Percentiles rank a stretch among this genome's conserved stretches.
These are phyloP conservation scores for Oophaga sylvatica DNA, from an alignment of 2,797 vertebrate species.

Conservation along the genomic window DNA sequence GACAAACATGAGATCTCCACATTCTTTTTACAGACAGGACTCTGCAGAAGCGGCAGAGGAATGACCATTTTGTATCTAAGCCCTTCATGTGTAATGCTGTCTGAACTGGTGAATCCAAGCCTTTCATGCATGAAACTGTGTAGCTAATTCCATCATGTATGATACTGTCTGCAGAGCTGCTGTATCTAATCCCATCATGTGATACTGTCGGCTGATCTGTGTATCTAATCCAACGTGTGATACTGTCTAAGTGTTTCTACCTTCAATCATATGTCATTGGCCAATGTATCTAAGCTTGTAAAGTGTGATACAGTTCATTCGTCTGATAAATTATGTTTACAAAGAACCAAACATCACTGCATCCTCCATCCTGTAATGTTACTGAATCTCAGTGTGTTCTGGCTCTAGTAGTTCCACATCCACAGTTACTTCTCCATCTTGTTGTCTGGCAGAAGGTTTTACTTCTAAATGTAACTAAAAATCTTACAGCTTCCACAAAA, in stretches of 20 bases:
- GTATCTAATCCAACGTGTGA: too few relatives aligned
- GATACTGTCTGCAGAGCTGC: not conserved
- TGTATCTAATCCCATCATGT: not conserved
- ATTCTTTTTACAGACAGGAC: too few relatives aligned
- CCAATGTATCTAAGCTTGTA: not conserved
- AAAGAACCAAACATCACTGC: too few relatives aligned
- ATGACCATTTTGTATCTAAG: not conserved
- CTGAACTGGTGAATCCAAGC: not conserved
- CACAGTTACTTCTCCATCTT: too few relatives aligned
- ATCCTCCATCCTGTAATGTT: too few relatives aligned
- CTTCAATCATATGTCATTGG: not conserved
- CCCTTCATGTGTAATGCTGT: not conserved
- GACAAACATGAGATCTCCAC: not conserved
- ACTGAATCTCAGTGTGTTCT: not conserved
- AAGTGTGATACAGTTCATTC: not conserved
- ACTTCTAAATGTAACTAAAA: not conserved
- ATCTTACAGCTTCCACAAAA: not conserved
- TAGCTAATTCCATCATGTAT: not conserved
- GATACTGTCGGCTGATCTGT: not conserved
- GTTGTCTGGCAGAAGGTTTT: not conserved
- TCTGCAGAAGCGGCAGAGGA: not conserved
- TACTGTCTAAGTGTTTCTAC: not conserved
- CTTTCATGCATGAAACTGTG: not conserved
- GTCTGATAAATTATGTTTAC: not conserved
- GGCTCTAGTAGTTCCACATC: not conserved